Evolutionary conservation across 2,797 vertebrate species (phyloP), one percentile per base, ranked within the genome.

Genomic region (Acipenser oxyrinchus): DNA sequence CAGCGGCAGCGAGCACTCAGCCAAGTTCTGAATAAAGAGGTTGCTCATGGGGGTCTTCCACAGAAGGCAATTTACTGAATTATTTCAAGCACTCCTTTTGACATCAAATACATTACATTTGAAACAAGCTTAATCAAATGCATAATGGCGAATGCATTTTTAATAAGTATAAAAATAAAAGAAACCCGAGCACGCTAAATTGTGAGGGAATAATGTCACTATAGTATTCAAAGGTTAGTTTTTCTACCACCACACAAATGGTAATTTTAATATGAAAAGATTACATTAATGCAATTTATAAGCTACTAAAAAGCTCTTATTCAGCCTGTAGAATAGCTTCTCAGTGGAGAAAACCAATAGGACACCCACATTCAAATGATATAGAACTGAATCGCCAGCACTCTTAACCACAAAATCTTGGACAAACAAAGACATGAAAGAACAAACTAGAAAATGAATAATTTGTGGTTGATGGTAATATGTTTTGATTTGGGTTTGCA

Each of bases 261-360:
- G 71, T 75, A 82, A 87, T 91, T 89, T 87, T 74, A 82, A 83
- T 90, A 84, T 89, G 83, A 90, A 88, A 87, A 78, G 73, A 68
- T 49, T 82, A 76, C 85, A 84, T 89, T 86, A 78, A 82, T 75
- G 76, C 66, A 13, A 72, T 75, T 84, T 82, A 37, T 64, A 61
- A 50, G 50, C 66, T 70, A 67, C 0, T 52, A 0, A 12, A 68
- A 67, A 70, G 71, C 67, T 62, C 75, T 82, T 72, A 71, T 79
- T 79, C 74, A 75, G 70, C 62, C 69, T 68, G 73, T 74, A 70
- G 76, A 78, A 72, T 73, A 0, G 18, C 70, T 65, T 80, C 48
- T 66, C 48, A 62, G 60, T 48, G 18, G 48, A 62, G 60, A 62
- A 37, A 62, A 62, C 60, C 9, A 48, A 9, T 23, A 18, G 60